Conservation (phyloP, 2,888 invertebrate genomes). For the Lucinisca nassula region DNA sequence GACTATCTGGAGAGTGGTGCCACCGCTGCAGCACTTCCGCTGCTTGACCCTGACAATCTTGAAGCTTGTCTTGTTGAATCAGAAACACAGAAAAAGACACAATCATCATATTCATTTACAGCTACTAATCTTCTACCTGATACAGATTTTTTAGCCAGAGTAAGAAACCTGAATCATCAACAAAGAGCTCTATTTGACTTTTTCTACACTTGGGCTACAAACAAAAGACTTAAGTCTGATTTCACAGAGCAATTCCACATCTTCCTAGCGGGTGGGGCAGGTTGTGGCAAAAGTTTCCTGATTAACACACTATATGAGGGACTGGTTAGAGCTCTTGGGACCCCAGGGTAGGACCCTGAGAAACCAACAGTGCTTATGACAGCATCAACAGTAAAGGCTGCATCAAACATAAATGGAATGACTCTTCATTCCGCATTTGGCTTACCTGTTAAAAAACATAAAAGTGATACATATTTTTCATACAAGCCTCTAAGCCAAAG, state of each 20-base stretch:
- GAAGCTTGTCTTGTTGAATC: background rate
- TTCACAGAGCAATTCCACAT: slow-evolving; percentile 55
- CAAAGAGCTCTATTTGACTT: slow-evolving; percentile 33
- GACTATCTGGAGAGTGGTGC: background rate
- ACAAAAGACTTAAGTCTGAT: background rate
- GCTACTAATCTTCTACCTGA: background rate
- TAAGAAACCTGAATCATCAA: slow-evolving; percentile 15
- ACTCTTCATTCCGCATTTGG: slow-evolving; percentile 61
- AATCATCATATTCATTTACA: background rate
- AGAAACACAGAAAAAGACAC: background rate
- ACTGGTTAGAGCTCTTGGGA: slow-evolving; percentile 18
- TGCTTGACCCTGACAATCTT: background rate
- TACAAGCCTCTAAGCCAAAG: slow-evolving; percentile 25
- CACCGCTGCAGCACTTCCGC: background rate
- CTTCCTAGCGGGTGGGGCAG: slow-evolving; percentile 51
- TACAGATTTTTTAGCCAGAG: background rate
- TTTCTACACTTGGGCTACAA: slow-evolving; percentile 9
- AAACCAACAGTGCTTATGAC: slow-evolving; percentile 42
- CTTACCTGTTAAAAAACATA: slow-evolving; percentile 45
- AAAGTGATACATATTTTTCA: background rate
- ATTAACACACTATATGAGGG: slow-evolving; percentile 42
- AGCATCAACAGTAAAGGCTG: slow-evolving; percentile 61
- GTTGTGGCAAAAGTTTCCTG: slow-evolving; percentile 41
- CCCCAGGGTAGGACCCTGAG: slow-evolving; percentile 29
- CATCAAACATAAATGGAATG: slow-evolving; percentile 49